Evolutionary conservation across 2,113 vertebrate species (phyloP), one percentile per base, ranked within the genome.

Genomic region (Myotis brandtii): DNA sequence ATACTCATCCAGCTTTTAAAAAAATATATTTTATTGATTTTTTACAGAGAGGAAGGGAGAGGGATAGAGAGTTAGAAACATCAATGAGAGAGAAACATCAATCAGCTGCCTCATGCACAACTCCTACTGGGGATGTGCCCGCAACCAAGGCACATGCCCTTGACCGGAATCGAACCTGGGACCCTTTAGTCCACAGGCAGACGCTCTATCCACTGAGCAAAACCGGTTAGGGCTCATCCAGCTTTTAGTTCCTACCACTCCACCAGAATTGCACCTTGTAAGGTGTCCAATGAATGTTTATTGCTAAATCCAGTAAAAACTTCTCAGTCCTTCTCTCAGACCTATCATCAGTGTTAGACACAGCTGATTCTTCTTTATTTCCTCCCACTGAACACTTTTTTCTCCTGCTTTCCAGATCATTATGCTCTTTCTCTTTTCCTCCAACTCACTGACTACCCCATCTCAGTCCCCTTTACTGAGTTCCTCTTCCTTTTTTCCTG

Each of bases 1-100:
- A 10, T 0, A 0, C 3, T 77, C 3, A 6, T 34, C 40, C 40
- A 40, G 40, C 40, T 40, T 40, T 40, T 40, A 1, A 6, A 40
- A 40, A 40, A 40, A 40, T 40, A 40, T 40, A 40, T 40, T 40
- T 40, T 40, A 40, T 40, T 40, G 40, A 6, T 40, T 40, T 40
- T 40, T 40, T 40, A 6, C 40, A 40, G 40, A 40, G 40, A 40
- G 40, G 40, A 40, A 40, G 40, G 40, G 40, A 40, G 40, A 40
- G 40, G 40, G 40, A 40, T 40, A 40, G 40, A 40, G 40, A 40
- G 40, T 40, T 40, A 37, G 37, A 37, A 37, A 37, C 37, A 37
- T 37, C 37, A 37, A 37, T 37, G 37, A 37, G 37, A 37, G 37
- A 43, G 43, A 43, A 43, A 43, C 43, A 43, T 43, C 43, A 43